Conservation (phyloP, 2,113 vertebrate genomes). For the Sturnus vulgaris region DNA sequence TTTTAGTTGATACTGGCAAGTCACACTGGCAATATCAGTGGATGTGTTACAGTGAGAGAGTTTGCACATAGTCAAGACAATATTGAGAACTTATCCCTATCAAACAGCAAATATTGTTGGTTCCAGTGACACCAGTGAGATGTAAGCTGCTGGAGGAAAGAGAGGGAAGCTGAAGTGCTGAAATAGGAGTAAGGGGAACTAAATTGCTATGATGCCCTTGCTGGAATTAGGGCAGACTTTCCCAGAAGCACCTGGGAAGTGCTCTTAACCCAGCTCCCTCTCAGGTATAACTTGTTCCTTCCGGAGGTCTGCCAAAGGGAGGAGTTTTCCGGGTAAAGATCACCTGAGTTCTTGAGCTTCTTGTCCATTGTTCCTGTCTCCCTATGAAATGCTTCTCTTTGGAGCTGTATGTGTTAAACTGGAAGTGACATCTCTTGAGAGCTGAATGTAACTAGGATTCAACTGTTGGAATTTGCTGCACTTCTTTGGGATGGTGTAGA, state of each 20-base stretch:
- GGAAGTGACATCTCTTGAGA: background rate
- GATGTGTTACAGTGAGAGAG: background rate
- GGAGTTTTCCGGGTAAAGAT: background rate
- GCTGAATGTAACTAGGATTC: background rate
- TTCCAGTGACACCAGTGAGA: background rate
- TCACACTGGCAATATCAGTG: background rate
- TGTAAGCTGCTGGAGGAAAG: background rate
- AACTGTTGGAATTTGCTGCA: background rate
- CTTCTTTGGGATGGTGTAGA: background rate
- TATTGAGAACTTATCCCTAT: background rate
- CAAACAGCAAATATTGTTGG: background rate
- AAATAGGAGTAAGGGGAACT: background rate
- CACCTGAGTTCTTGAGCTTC: background rate
- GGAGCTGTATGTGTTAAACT: background rate
- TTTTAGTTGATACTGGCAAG: background rate
- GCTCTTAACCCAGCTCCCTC: background rate
- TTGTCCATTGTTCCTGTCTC: background rate
- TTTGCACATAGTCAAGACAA: background rate
- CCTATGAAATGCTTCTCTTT: background rate
- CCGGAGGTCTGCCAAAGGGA: background rate
- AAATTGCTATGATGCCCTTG: background rate
- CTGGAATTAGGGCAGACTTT: background rate
- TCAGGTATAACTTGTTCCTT: rapidly evolving
- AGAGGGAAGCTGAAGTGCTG: background rate
- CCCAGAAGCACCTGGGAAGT: background rate